A percentile compares a stretch with the other conserved stretches of the same genome.
Conservation (phyloP, 2,797 vertebrate species). For the Hemibagrus guttatus region DNA sequence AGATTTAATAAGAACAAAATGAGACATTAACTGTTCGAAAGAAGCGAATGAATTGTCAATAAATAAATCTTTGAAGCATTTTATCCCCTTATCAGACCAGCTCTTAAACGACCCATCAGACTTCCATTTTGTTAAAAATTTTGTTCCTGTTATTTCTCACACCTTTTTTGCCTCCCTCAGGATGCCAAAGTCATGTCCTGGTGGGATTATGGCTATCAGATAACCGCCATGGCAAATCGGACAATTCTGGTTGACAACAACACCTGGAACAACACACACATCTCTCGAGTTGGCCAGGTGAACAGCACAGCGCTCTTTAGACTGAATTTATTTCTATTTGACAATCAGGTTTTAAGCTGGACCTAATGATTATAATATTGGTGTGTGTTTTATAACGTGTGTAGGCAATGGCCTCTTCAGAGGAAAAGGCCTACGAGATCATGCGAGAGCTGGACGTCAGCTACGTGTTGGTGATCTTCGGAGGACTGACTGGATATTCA, state of each 20-base stretch:
- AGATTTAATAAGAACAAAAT: no score
- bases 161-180: slow-evolving; percentile 62
- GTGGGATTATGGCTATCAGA: slow-evolving; percentile 99
- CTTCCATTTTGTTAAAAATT: not conserved
- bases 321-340: not conserved
- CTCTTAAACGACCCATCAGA: no score
- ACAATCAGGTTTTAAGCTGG: not conserved
- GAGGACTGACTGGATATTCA: slow-evolving; percentile 95
- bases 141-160: no score
- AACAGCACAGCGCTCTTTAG: slow-evolving; percentile 18
- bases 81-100: no score
- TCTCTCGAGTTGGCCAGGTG: slow-evolving; percentile 97
- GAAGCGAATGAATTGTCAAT: no score
- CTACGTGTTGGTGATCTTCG: slow-evolving; percentile 97
- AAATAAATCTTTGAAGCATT: no score
- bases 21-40: no score
- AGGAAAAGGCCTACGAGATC: slow-evolving; percentile 97
- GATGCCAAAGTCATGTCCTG: slow-evolving; percentile 99
- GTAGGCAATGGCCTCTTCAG: slow-evolving; percentile 97
- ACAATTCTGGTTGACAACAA: slow-evolving; percentile 99
- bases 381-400: not conserved
- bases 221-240: slow-evolving; percentile 98
- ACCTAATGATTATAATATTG: not conserved
- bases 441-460: slow-evolving; percentile 98
- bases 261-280: slow-evolving; percentile 99